Evolutionary conservation across 2,797 vertebrate species (phyloP).

Genomic region (Epinephelus malabaricus): DNA sequence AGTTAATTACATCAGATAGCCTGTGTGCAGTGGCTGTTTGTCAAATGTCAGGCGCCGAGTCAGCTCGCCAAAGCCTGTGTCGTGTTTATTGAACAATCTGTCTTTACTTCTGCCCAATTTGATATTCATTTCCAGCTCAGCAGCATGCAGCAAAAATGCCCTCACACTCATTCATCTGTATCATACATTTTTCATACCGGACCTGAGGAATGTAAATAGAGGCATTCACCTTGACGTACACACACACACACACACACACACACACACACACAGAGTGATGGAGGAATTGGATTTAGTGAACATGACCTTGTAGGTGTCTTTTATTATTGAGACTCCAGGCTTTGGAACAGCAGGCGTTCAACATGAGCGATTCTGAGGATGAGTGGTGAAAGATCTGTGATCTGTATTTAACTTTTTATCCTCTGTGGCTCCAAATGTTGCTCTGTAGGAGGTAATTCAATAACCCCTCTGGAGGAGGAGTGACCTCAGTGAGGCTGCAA

Average conservation of each 20-base stretch:
- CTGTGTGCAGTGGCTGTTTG: conserved; percentile 40
- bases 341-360: conserved; percentile 30
- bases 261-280: conserved; percentile 17
- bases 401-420: conserved; percentile 32
- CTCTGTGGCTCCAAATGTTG: neutral
- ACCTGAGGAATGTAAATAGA: conserved; percentile 57
- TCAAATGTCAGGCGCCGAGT: conserved; percentile 51
- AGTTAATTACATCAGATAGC: conserved; percentile 46
- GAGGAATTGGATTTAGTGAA: conserved; percentile 54
- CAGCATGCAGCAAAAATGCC: conserved; percentile 16
- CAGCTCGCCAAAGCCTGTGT: conserved; percentile 49
- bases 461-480: neutral
- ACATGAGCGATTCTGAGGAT: conserved; percentile 35
- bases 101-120: conserved; percentile 47
- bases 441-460: neutral
- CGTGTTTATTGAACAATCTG: conserved; percentile 56
- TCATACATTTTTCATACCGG: conserved; percentile 59
- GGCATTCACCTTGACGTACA: conserved; percentile 70
- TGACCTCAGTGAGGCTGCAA: neutral
- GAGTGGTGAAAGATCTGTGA: conserved; percentile 32
- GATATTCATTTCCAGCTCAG: conserved; percentile 37
- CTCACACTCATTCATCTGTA: conserved; percentile 23
- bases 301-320: conserved; percentile 69
- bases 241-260: neutral
- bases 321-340: conserved; percentile 52